Evolutionary conservation across 1,140 invertebrate species (phyloP), one percentile per base, ranked within the genome.

Genomic region (Acromyrmex charruanus): DNA sequence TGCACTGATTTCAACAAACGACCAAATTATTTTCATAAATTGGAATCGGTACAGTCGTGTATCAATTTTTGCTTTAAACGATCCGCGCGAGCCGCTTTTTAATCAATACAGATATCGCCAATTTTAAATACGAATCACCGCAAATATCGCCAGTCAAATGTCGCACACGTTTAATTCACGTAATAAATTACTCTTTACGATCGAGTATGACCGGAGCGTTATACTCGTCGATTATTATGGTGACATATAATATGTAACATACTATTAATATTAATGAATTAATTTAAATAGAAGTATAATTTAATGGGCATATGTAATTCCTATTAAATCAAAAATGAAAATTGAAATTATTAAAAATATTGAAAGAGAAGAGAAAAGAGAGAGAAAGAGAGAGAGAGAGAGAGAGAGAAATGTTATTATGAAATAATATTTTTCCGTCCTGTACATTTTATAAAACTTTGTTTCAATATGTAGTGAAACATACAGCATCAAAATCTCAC

Each of bases 11-110:
- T 44, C 16, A n/a, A 58, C 28, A n/a, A 55, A n/a, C 28, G 21
- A n/a, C 49, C 63, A 69, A 81, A 81, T 81, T 81, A 81, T 81
- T 58, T 72, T 81, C 79, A 81, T 71, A 81, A 71, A 81, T 81
- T 81, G 79, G 5, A 72, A 71, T 71, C 79, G 79, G 35, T 44
- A 81, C 66, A 18, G 21, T 31, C 59, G 35, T 14, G 66, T 25
- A 31, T 39, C 79, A 81, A 71, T 72, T 81, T 81, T 58, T 44
- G 35, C 53, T 72, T 71, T 81, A 69, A 81, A 71, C 51, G 35
- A 12, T 44, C 21, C 66, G 79, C 31, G 51, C 66, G 49, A 35
- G 21, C 21, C 21, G 28, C 55, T 81, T 81, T 81, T 81, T 69
- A 81, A 81, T 81, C 66, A 58, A 81, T 72, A 81, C 66, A 72